These are phyloP conservation scores for Carettochelys insculpta DNA, from an alignment of 2,113 vertebrate species.

Conservation along the genomic window DNA sequence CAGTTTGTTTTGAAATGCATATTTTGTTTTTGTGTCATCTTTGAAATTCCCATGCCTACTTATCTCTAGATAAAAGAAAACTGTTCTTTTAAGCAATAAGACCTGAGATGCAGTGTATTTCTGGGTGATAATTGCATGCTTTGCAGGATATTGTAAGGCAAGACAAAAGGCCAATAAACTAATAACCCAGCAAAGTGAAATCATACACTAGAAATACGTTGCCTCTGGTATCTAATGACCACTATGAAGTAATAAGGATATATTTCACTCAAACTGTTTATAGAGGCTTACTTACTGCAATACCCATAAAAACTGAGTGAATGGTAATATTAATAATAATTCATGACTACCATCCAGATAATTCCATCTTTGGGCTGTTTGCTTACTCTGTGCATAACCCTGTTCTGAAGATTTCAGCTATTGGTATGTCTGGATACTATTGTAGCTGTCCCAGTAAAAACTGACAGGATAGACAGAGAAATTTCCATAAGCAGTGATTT, in stretches of 20 bases:
- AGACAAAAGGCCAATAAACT: conserved; percentile 6
- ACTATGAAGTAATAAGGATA: background rate
- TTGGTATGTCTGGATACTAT: background rate
- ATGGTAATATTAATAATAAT: background rate
- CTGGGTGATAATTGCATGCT: conserved; percentile 13
- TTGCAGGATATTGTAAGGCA: conserved; percentile 2
- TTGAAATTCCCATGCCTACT: conserved; percentile 54
- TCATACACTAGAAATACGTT: conserved; percentile 1
- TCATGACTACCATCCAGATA: background rate
- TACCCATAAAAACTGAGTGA: background rate
- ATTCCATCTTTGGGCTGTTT: background rate
- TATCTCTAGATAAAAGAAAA: conserved; percentile 32
- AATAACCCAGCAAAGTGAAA: background rate
- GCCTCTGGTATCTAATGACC: background rate
- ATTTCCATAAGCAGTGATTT: background rate
- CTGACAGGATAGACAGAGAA: background rate
- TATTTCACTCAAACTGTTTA: background rate
- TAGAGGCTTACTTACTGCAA: background rate
- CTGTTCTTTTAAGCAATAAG: conserved; percentile 34
- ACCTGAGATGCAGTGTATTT: background rate
- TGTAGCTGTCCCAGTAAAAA: background rate
- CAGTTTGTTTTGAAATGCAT: conserved; percentile 61
- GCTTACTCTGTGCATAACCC: background rate
- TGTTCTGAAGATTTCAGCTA: background rate
- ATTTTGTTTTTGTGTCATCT: conserved; percentile 51